These are phyloP conservation scores for Folsomia candida DNA, from an alignment of 2,888 invertebrate species.

Conservation along the genomic window DNA sequence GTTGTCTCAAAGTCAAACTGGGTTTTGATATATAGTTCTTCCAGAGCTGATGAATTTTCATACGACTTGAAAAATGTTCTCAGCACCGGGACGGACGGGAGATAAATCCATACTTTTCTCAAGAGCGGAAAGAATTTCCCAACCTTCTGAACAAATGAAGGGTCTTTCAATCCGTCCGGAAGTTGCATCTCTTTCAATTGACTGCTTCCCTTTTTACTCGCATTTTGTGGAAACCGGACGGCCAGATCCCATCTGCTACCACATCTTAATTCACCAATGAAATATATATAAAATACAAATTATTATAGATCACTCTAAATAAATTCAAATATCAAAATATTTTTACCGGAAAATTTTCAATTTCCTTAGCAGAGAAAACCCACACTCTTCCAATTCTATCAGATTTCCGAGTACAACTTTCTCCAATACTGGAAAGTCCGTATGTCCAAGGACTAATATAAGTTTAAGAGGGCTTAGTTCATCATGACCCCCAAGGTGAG, in stretches of 20 bases:
- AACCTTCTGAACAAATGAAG: constrained; percentile 33
- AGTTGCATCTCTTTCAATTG: constrained; percentile 31
- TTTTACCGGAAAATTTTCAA: constrained; percentile 33
- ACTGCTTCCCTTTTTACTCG: constrained; percentile 20
- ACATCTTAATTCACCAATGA: too few relatives aligned
- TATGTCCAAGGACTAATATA: constrained; percentile 12
- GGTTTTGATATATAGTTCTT: constrained; percentile 42
- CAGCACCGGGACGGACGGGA: constrained; percentile 39
- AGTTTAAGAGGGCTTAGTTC: constrained; percentile 28
- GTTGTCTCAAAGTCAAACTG: constrained; percentile 46
- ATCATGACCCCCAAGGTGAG: neutral
- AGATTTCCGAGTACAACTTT: constrained; percentile 41
- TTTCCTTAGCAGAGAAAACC: constrained; percentile 31
- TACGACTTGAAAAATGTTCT: constrained; percentile 40
- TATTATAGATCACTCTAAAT: too few relatives aligned
- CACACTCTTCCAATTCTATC: constrained; percentile 37
- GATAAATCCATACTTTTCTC: constrained; percentile 36
- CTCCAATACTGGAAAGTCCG: constrained; percentile 21
- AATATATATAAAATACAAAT: too few relatives aligned
- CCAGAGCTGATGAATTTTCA: constrained; percentile 31
- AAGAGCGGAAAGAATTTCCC: constrained; percentile 36
- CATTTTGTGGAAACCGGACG: constrained; percentile 28
- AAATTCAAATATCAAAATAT: too few relatives aligned
- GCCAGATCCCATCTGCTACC: constrained; percentile 45
- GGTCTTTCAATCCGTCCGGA: constrained; percentile 44